Base-by-base conservation (phyloP, 2,113 vertebrate species). In the Onychostruthus taczanowskii region DNA sequence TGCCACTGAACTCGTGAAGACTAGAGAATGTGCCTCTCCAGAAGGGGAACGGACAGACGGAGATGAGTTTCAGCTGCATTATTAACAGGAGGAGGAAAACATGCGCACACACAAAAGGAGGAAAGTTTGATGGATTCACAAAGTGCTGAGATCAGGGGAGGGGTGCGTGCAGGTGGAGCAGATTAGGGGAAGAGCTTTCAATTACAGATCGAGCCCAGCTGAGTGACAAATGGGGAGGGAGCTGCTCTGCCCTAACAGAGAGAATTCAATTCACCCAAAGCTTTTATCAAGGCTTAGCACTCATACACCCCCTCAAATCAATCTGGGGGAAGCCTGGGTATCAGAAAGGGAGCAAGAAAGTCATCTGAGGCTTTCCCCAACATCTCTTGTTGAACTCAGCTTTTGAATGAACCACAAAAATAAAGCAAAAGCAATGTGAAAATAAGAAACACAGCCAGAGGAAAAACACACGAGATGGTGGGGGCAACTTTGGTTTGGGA, bases 1-100 rank as follows among this genome's bases (percentile, higher is more conserved):
- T 98, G 98, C 98, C 98, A 98, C 98, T 98, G 98, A 98, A 98
- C 98, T 99, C 98, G 98, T 98, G 98, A 98, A 98, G 97, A 98
- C 98, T 98, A 97, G 97, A 98, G 96, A 97, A 98, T 97, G 98
- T 78, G 96, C 97, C 97, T 98, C 97, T 98, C 78, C 96, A 93
- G 97, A 97, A 96, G 97, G 97, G 96, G 97, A 97, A 96, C 94
- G 97, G 96, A 97, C 96, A 97, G 95, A 97, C 94, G 44, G 95
- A 97, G 96, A 97, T 97, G 97, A 97, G 94, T 91, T 97, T 94
- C 55, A 23, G 95, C 95, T 92, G 96, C 94, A 35, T 97, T 97
- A 97, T 97, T 97, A 97, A 96, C 90, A 82, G 80, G 86, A 94
- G 95, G 93, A 91, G 95, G 94, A 96, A 95, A 94, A 94, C 91